These are phyloP conservation scores for Digitonthophagus gazella DNA, from an alignment of 2,888 invertebrate species.

Conservation along the genomic window DNA sequence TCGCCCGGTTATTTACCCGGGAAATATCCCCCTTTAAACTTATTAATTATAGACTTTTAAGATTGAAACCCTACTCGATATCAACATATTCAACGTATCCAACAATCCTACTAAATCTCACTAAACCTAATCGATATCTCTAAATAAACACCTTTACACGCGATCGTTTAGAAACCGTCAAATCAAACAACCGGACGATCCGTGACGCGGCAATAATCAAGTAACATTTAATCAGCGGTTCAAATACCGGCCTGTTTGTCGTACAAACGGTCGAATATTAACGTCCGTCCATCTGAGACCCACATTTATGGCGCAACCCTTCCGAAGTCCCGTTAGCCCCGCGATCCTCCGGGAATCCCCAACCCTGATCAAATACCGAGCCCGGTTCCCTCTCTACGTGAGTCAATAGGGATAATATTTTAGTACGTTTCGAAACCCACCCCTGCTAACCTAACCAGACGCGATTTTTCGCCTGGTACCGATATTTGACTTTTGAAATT, in stretches of 20 bases:
- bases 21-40: neutral
- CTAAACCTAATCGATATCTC: too few relatives aligned
- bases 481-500: neutral
- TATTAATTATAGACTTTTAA: neutral
- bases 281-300: neutral
- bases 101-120: too few relatives aligned
- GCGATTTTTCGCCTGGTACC: neutral
- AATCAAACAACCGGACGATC: conserved; percentile 21
- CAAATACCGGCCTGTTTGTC: neutral
- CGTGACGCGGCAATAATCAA: conserved; percentile 43
- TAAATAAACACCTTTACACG: too few relatives aligned
- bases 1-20: neutral
- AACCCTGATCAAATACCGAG: neutral
- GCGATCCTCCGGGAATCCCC: neutral
- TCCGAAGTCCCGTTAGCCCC: neutral
- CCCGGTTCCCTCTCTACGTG: too few relatives aligned
- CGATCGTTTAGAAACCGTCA: neutral
- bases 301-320: neutral
- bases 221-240: conserved; percentile 34
- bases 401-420: neutral
- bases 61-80: too few relatives aligned
- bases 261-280: neutral
- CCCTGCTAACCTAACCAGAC: too few relatives aligned
- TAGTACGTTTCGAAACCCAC: neutral
- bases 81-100: too few relatives aligned